Evolutionary conservation across 2,113 vertebrate genomes (phyloP).

Genomic region (Corydoras sp.): DNA sequence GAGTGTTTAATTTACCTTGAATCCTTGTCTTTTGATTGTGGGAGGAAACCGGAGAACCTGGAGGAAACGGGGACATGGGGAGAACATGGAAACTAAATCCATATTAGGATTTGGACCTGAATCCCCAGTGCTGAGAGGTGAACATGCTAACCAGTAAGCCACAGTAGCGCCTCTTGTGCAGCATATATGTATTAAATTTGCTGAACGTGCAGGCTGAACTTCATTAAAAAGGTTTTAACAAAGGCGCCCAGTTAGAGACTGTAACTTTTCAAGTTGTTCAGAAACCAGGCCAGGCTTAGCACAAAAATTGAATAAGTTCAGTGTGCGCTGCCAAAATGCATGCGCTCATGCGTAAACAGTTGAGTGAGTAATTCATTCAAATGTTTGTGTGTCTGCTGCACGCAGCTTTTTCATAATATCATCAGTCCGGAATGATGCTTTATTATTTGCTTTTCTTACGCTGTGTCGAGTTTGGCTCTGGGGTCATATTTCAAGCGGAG

Average conservation of each 20-base stretch:
- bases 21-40: too few species aligned
- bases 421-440: not conserved
- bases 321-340: not conserved
- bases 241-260: not conserved
- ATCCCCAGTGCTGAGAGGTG: too few species aligned
- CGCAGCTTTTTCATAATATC: not conserved
- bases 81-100: too few species aligned
- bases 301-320: not conserved
- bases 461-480: conserved; percentile 11
- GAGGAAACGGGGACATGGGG: too few species aligned
- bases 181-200: too few species aligned
- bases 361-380: conserved; percentile 1
- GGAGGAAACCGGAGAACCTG: too few species aligned
- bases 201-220: too few species aligned
- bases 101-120: too few species aligned
- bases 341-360: not conserved
- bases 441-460: conserved; percentile 8
- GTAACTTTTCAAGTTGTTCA: not conserved
- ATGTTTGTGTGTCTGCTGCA: conserved; percentile 9
- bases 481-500: conserved; percentile 27
- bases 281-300: not conserved
- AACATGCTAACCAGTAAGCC: too few species aligned
- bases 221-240: not conserved
- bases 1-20: too few species aligned
- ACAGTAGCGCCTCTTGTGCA: too few species aligned